Evolutionary conservation across 2,113 vertebrate species (phyloP), one percentile per base, ranked within the genome.

Genomic region (Paedocypris sp.): DNA sequence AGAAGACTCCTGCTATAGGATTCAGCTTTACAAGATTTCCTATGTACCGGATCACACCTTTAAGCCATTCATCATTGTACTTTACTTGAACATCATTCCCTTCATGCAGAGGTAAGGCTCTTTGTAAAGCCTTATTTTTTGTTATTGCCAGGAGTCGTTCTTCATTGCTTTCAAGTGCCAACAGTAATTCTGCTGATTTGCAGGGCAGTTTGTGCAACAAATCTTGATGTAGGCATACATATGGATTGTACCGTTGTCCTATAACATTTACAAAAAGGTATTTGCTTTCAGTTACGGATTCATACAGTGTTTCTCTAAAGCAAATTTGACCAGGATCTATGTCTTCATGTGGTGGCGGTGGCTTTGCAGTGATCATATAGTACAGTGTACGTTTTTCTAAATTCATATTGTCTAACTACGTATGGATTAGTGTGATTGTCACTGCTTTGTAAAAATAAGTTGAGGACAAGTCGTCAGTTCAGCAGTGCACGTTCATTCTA

Each of bases 31-130:
- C 0, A 2, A 16, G 0, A 1, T 0, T 69, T 8, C 90, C 90
- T 0, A 91, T 32, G 62, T 83, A 88, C 18, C 75, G 77, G 19
- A 94, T 19, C 8, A 82, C 2, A 0, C 86, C 91, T 1, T 70
- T 77, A 2, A 81, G 71, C 4, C 29, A 56, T 1, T 76, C 20
- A 3, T 26, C 20, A 1, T 70, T 68, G 0, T 82, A 25, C 0
- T 87, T 68, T 52, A 82, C 89, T 1, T 16, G 6, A 22, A 91
- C 87, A 0, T 2, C 26, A 0, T 69, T 50, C 0, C 76, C 82
- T 0, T 9, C 3, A 0, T 1, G 11, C 0, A 89, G 78, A 1
- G 0, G 5, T 1, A 65, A 9, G 0, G 88, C 87, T 0, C 57
- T 51, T 0, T 68, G 66, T 0, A 93, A 77, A 2, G 6, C 12